Evolutionary conservation across 2,797 vertebrate genomes (phyloP).

Genomic region (Takifugu rubripes): DNA sequence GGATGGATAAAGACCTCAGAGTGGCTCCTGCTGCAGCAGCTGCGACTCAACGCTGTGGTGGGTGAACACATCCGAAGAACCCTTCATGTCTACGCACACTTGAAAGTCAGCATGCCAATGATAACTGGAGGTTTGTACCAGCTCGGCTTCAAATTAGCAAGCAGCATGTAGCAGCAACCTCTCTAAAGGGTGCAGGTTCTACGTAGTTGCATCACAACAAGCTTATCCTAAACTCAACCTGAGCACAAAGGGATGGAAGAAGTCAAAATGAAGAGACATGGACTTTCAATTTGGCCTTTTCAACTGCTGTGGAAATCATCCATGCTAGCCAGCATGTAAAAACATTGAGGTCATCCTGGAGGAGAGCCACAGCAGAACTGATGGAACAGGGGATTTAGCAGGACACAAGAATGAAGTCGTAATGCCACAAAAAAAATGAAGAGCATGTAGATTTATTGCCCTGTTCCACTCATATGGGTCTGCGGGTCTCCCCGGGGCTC

Average conservation of each 20-base stretch:
- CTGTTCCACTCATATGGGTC: slow-evolving; percentile 63
- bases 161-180: too few species aligned
- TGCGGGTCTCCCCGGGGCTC: slow-evolving; percentile 55
- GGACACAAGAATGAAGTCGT: slow-evolving; percentile 64
- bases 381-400: slow-evolving; percentile 35
- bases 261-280: slow-evolving; percentile 24
- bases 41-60: too few species aligned
- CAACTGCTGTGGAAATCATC: slow-evolving; percentile 50
- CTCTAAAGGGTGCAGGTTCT: not conserved
- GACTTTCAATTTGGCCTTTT: slow-evolving; percentile 49
- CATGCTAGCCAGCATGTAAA: slow-evolving; percentile 54
- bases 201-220: not conserved
- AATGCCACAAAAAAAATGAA: slow-evolving; percentile 53
- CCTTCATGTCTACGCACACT: too few species aligned
- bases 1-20: too few species aligned
- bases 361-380: slow-evolving; percentile 39
- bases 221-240: not conserved
- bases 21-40: too few species aligned
- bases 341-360: slow-evolving; percentile 48
- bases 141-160: too few species aligned
- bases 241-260: slow-evolving; percentile 12
- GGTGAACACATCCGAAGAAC: too few species aligned
- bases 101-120: too few species aligned
- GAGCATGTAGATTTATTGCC: slow-evolving; percentile 74
- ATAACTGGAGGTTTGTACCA: too few species aligned